These are phyloP conservation scores for Drosophila yooni DNA, from an alignment of 2,888 invertebrate genomes.

Conservation along the genomic window DNA sequence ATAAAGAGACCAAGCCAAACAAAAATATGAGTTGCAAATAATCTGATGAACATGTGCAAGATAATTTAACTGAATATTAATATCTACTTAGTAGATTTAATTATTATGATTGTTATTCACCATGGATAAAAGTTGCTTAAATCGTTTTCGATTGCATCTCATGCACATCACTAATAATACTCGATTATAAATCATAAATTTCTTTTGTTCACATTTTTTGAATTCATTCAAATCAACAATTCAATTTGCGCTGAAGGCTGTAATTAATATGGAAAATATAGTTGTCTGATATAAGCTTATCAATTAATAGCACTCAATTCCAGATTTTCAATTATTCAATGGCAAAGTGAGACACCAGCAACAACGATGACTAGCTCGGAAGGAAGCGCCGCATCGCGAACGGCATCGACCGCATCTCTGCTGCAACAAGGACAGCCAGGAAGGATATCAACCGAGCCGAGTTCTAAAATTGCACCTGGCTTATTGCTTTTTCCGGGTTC, in stretches of 20 bases:
- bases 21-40: slow-evolving; percentile 13
- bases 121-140: neutral
- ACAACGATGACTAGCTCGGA: slow-evolving; percentile 17
- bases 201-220: neutral
- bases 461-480: slow-evolving; percentile 49
- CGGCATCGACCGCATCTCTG: slow-evolving; percentile 64
- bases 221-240: neutral
- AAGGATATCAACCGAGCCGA: slow-evolving; percentile 5
- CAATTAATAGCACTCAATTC: neutral
- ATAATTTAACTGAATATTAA: neutral
- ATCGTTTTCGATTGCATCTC: accelerated
- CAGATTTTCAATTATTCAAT: neutral
- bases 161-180: neutral
- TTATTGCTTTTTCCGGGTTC: slow-evolving; percentile 65
- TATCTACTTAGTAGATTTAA: neutral
- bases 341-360: slow-evolving; percentile 4
- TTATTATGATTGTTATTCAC: neutral
- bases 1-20: slow-evolving; percentile 2
- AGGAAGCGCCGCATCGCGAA: slow-evolving; percentile 36
- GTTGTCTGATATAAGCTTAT: neutral
- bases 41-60: slow-evolving; percentile 16
- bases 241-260: neutral
- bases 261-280: neutral
- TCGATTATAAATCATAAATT: neutral
- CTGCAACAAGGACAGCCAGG: slow-evolving; percentile 31